Conservation (phyloP, 2,113 vertebrate species). For the Todiramphus saurophagus region DNA sequence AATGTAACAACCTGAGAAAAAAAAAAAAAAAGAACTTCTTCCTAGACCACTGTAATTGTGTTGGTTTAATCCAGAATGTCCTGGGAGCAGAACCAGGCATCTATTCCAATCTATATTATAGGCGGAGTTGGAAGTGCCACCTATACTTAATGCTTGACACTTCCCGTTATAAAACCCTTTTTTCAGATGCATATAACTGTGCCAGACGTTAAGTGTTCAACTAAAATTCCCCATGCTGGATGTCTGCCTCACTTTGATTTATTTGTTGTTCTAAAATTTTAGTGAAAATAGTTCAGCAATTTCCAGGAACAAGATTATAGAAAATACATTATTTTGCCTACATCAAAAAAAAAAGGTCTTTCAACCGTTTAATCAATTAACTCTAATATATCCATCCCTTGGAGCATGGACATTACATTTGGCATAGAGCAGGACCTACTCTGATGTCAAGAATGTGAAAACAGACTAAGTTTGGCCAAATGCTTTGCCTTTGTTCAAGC, state of each 20-base stretch:
- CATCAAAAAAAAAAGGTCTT: background rate
- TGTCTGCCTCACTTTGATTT: constrained; percentile 45
- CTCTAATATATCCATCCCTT: background rate
- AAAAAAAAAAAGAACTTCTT: constrained; percentile 37
- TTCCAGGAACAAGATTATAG: constrained; percentile 39
- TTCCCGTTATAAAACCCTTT: constrained; percentile 43
- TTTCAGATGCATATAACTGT: constrained; percentile 15
- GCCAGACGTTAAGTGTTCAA: constrained; percentile 28
- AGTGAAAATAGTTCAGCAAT: constrained; percentile 30
- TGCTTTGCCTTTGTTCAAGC: background rate
- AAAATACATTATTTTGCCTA: background rate
- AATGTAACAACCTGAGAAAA: background rate
- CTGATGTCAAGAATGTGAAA: background rate
- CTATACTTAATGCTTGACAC: constrained; percentile 56
- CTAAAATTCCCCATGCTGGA: constrained; percentile 24
- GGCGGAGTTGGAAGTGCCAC: constrained; percentile 50
- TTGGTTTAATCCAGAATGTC: constrained; percentile 3
- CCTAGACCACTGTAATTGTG: background rate
- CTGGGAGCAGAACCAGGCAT: constrained; percentile 17
- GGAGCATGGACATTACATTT: background rate
- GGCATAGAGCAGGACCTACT: background rate
- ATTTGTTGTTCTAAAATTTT: constrained; percentile 57
- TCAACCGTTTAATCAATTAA: background rate
- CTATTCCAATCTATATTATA: constrained; percentile 14
- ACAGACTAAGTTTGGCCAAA: background rate